Evolutionary conservation across 2,888 invertebrate species (phyloP), one percentile per base, ranked within the genome.

Genomic region (Pachymerium ferrugineum): DNA sequence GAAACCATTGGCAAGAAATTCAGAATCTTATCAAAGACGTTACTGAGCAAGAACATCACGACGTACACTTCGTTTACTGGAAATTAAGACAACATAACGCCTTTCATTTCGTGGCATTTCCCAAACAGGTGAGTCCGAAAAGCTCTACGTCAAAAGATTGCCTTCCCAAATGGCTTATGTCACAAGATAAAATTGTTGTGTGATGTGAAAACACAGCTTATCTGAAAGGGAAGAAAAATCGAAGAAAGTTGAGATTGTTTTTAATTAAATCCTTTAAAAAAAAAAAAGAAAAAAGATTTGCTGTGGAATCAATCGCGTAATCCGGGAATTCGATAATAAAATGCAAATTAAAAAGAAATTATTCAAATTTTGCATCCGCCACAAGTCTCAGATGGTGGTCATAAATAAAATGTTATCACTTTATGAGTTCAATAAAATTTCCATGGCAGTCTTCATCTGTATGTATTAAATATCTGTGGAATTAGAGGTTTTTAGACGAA

Each of bases 381-480:
- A 47, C 47, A 47, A 16, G 47, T 47, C 47, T 47, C 6, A 47
- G 47, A 8, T 47, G 47, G 47, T 16, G 47, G 16, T 47, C 47
- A 47, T 47, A 47, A 47, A 47, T 47, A 47, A 47, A 47, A 47
- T 47, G 47, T 47, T 47, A 47, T 47, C 47, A 47, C 47, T 47
- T 47, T 47, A 47, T 16, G 47, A 47, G 47, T 22, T 47, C 47
- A 47, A 47, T 47, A 47, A 47, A 47, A 47, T 47, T 47, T 47
- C 47, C 47, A 47, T 47, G 22, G 47, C 47, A 47, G 22, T 47
- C 19, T 47, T n/a, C n/a, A 22, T 47, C 19, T 1, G 47, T 16
- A 22, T 47, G n/a, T 47, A 47, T 47, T 47, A 47, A 38, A 47
- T 47, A 47, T 47, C 47, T 47, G 6, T 47, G 47, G 22, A 47